A percentile compares a stretch with the other conserved stretches of the same genome.
phyloP scores from a whole-genome alignment of 2,888 invertebrate species.

The Eristalis arbustorum region DNA sequence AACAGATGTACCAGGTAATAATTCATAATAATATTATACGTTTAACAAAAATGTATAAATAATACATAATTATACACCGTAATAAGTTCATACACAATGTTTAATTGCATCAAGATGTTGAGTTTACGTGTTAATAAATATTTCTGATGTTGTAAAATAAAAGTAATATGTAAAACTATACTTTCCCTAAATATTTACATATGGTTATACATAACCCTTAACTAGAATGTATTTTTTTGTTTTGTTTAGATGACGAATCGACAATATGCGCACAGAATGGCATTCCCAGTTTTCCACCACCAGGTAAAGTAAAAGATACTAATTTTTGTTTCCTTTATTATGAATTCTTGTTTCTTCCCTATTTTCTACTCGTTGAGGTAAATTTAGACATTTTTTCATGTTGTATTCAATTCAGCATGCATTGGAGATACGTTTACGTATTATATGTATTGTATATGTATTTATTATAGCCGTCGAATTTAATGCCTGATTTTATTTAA shows the following conservation, averaged over 20 bases:
- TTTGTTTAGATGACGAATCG: constrained; percentile 75
- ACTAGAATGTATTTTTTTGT: no score
- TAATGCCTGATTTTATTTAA: no score
- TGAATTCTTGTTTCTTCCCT: constrained; percentile 38
- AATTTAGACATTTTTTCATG: constrained; percentile 21
- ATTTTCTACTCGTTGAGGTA: constrained; percentile 49
- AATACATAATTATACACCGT: no score
- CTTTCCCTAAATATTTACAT: no score
- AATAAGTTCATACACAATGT: no score
- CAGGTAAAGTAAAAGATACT: constrained; percentile 75
- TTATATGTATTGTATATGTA: neutral
- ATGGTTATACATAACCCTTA: no score
- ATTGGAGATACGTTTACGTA: neutral
- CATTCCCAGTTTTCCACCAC: constrained; percentile 77
- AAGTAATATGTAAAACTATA: no score
- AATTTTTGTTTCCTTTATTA: constrained; percentile 10
- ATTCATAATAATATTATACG: neutral
- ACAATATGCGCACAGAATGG: constrained; percentile 76
- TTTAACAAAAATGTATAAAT: no score
- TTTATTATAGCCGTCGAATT: no score
- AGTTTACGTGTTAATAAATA: no score
- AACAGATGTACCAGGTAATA: constrained; percentile 77
- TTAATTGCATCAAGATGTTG: no score
- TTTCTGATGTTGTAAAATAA: no score
- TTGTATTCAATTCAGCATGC: constrained; percentile 15